Percentiles rank a stretch among this genome's conserved stretches.
These are phyloP conservation scores for Streptopelia turtur DNA, from an alignment of 2,797 vertebrate species.

Conservation along the genomic window DNA sequence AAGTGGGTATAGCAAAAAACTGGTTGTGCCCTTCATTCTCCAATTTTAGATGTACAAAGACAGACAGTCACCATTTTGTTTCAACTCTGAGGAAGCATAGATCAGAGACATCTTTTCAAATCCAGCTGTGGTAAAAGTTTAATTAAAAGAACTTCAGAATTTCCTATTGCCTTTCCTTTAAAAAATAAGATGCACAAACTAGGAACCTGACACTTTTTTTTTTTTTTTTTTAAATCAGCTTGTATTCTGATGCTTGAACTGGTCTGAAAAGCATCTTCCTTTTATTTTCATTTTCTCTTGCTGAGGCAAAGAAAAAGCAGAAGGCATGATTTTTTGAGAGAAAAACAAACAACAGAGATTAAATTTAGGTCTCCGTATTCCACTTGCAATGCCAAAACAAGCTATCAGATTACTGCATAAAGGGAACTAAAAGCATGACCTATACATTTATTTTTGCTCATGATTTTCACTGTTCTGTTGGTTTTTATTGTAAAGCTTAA, in stretches of 20 bases:
- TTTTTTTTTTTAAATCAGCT: rapidly evolving
- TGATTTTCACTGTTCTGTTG: slow-evolving; percentile 32
- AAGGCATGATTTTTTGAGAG: not conserved
- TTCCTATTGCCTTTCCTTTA: not conserved
- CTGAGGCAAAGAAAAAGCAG: not conserved
- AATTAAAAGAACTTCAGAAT: not conserved
- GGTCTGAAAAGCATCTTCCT: not conserved
- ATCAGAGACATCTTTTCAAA: not conserved
- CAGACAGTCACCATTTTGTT: not conserved
- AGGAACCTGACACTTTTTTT: not conserved
- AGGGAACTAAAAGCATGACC: slow-evolving; percentile 19
- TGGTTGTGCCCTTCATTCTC: not conserved
- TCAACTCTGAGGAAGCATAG: not conserved
- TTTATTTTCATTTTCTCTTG: not conserved
- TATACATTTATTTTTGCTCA: slow-evolving; percentile 29
- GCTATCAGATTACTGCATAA: slow-evolving; percentile 19
- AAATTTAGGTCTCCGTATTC: not conserved
- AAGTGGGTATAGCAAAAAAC: not conserved
- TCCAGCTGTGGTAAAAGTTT: not conserved
- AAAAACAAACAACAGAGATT: slow-evolving; percentile 12
- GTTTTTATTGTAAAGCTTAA: slow-evolving; percentile 57
- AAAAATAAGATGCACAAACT: not conserved
- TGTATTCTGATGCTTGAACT: not conserved
- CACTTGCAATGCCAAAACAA: slow-evolving; percentile 38
- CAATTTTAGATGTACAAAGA: not conserved